Conservation (phyloP, 2,797 vertebrate species). For the Avahi laniger region DNA sequence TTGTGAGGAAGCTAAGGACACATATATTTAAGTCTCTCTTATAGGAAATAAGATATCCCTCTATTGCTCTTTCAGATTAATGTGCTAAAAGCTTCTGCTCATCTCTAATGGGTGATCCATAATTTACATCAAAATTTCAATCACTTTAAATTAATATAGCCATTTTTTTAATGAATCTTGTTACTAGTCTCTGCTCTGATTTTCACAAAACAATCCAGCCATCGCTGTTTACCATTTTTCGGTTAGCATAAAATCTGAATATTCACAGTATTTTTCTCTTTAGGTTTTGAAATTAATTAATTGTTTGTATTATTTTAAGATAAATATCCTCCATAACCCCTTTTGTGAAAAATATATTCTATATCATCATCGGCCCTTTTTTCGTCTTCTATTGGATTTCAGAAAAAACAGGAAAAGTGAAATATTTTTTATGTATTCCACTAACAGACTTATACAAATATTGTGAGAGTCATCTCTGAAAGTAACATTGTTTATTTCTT, state of each 20-base stretch:
- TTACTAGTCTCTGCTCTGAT: conserved; percentile 41
- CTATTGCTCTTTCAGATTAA: conserved; percentile 65
- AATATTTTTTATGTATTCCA: conserved; percentile 40
- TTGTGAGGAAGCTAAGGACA: conserved; percentile 63
- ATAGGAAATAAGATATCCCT: conserved; percentile 63
- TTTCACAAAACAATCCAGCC: conserved; percentile 48
- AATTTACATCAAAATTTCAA: conserved; percentile 73
- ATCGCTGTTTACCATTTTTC: conserved; percentile 45
- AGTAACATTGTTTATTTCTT: conserved; percentile 68
- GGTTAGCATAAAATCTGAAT: neutral
- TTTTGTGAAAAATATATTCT: neutral
- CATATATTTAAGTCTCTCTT: conserved; percentile 64
- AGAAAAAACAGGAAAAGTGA: neutral
- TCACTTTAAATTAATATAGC: conserved; percentile 76
- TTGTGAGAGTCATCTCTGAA: conserved; percentile 55
- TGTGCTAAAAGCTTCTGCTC: conserved; percentile 68
- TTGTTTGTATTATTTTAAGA: conserved; percentile 54
- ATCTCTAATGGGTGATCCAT: conserved; percentile 64
- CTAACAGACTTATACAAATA: conserved; percentile 55
- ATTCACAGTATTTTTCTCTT: conserved; percentile 33
- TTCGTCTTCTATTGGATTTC: conserved; percentile 33
- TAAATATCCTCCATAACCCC: neutral
- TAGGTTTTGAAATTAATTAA: conserved; percentile 55
- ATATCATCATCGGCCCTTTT: neutral
- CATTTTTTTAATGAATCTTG: conserved; percentile 76